A percentile compares a stretch with the other conserved stretches of the same genome.
Conservation (phyloP, 1,140 invertebrate species). For the Adelges cooleyi region DNA sequence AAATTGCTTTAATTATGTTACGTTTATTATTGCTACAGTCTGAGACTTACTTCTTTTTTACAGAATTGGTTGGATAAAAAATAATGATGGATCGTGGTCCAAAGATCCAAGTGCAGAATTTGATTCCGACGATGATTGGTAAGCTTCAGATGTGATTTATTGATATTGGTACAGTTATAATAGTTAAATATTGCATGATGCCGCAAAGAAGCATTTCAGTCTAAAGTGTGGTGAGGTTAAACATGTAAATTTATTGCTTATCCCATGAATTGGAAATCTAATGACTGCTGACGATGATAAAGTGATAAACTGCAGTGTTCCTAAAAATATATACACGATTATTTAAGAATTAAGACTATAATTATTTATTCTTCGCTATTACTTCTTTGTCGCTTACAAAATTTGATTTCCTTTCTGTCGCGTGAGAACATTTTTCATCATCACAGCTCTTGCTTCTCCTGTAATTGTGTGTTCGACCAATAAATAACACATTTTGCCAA, state of each 20-base stretch:
- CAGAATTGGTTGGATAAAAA: conserved; percentile 33
- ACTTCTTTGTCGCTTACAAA: conserved; percentile 12
- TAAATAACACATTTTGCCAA: too few relatives aligned
- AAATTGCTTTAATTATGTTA: too few relatives aligned
- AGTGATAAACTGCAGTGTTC: conserved; percentile 17
- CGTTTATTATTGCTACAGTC: conserved; percentile 1
- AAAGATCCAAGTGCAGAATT: conserved; percentile 33
- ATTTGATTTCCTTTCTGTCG: conserved; percentile 21
- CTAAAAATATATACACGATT: conserved; percentile 1
- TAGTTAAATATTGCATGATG: conserved; percentile 2
- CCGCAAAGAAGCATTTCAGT: neutral
- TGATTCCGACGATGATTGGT: conserved; percentile 32
- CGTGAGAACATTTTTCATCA: conserved; percentile 15
- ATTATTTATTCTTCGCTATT: neutral
- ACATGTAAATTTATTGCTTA: too few relatives aligned
- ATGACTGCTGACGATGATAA: conserved; percentile 14
- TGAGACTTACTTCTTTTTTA: conserved; percentile 11
- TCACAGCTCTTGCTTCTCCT: conserved; percentile 25
- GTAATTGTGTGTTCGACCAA: too few relatives aligned
- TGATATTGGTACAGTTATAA: neutral
- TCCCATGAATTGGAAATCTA: conserved; percentile 21
- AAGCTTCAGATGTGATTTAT: neutral
- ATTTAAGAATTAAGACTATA: too few relatives aligned
- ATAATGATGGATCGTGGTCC: conserved; percentile 32
- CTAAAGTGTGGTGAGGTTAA: too few relatives aligned